Percentiles rank a stretch among this genome's conserved stretches.
phyloP scores from a whole-genome alignment of 2,113 vertebrate genomes.

The Ramphastos sulfuratus region DNA sequence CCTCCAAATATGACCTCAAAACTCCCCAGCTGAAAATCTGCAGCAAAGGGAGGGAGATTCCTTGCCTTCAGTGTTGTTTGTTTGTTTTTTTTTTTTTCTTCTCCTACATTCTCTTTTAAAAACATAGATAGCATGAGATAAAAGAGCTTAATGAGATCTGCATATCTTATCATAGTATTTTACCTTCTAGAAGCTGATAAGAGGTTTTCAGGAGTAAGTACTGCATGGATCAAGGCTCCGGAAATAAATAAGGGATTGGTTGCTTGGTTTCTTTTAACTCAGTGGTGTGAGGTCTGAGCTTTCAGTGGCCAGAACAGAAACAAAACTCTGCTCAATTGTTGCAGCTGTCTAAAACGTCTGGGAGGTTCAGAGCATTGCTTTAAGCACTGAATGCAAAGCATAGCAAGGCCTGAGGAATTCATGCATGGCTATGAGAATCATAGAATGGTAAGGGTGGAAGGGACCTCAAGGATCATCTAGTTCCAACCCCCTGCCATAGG shows the following conservation, averaged over 20 bases:
- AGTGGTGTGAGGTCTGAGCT: not conserved
- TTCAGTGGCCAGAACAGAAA: not conserved
- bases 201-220: not conserved
- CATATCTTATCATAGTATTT: conserved; percentile 48
- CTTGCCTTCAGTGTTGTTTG: conserved; percentile 36
- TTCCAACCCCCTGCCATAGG: too few relatives aligned
- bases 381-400: rapidly evolving
- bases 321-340: not conserved
- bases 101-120: conserved; percentile 33
- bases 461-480: too few relatives aligned
- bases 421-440: too few relatives aligned
- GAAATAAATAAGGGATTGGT: not conserved
- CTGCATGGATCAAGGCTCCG: not conserved
- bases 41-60: not conserved
- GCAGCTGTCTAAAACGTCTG: not conserved
- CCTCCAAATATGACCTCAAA: not conserved
- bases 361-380: not conserved
- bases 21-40: not conserved
- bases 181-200: conserved; percentile 16
- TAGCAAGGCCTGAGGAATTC: not conserved
- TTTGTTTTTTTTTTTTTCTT: not conserved
- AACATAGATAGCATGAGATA: conserved; percentile 32
- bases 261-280: not conserved
- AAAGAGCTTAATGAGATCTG: conserved; percentile 54
- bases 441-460: too few relatives aligned